Evolutionary conservation across 2,113 vertebrate genomes (phyloP), one percentile per base, ranked within the genome.

Genomic region (Toxotes chatareus): DNA sequence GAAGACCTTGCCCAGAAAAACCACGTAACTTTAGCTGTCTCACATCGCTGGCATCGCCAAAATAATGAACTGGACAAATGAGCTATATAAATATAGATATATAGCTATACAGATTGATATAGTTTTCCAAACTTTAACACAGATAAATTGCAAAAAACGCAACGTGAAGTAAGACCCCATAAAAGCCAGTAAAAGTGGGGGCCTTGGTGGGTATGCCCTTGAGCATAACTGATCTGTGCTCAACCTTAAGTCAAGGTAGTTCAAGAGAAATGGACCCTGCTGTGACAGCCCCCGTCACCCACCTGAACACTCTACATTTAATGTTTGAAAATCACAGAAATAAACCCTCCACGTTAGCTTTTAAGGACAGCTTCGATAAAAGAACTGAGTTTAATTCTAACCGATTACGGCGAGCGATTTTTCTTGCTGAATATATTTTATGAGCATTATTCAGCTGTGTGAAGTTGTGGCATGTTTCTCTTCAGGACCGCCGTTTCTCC

Each of bases 101-200:
- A 66, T 34, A 70, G 27, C 27, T 49, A 51, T 23, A 40, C 8
- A 40, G 7, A 40, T 40, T 8, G 6, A 40, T 40, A 40, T 40
- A 40, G 38, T 40, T 71, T 88, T 84, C 71, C 74, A 79, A 90
- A 90, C 76, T 74, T 86, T 56, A 38, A 69, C 72, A 79, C 64
- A 88, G 77, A 88, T 80, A 73, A 74, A 91, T 47, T 72, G 66
- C 91, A 85, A 88, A 77, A 66, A 82, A 88, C 66, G 61, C 70
- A 71, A 84, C 73, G 27, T 83, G 23, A 84, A 86, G 57, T 38
- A 89, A 72, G 76, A 84, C 82, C 77, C 87, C 89, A 86, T 94
- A 38, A n/a, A 10, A 47, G 27, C 5, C 85, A 91, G 79, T 82
- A 76, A 68, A 64, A 80, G 65, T 56, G 72, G 32, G 67, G 47